Evolutionary conservation across 2,888 invertebrate species (phyloP), one percentile per base, ranked within the genome.

Genomic region (Cyrtodaria siliqua): DNA sequence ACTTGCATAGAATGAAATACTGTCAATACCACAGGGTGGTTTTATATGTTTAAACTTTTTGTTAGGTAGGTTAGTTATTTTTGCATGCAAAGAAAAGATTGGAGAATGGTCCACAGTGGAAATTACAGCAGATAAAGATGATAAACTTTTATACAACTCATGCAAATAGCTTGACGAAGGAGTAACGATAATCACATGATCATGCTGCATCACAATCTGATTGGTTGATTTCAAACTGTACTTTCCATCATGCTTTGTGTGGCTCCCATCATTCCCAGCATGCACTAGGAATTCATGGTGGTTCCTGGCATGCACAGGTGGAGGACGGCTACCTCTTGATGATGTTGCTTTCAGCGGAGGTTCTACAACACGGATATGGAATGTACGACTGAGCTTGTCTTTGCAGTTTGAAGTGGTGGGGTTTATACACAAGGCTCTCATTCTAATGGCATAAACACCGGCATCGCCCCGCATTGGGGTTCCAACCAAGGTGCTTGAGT

Each of bases 321-420:
- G 33, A 67, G 42, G 26, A 38, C 53, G 53, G 60, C 76, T 80
- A 80, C 80, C 80, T 70, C 76, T 60, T 23, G 72, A 64, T 38
- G 68, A 69, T 1, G 76, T 76, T 24, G 70, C 42, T 53, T 61
- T 76, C 27, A 80, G 40, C 16, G 77, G 74, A n/a, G n/a, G n/a
- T 27, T 76, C 77, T 16, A 73, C 61, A n/a, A 80, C 73, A 42
- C 44, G 52, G n/a, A 80, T 63, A 20, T 64, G 70, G 55, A 80
- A 80, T 20, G 76, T 69, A 6, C 80, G 26, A n/a, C 73, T 70
- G 23, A 80, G 59, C 33, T 56, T 69, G 38, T 77, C 73, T 40
- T 73, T 73, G 55, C 80, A 80, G 27, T 53, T n/a, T 40, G 42
- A 52, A 20, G 50, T 59, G 2, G 50, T 26, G 42, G 69, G 66